phyloP scores from a whole-genome alignment of 2,888 invertebrate species.

The Belgica antarctica region DNA sequence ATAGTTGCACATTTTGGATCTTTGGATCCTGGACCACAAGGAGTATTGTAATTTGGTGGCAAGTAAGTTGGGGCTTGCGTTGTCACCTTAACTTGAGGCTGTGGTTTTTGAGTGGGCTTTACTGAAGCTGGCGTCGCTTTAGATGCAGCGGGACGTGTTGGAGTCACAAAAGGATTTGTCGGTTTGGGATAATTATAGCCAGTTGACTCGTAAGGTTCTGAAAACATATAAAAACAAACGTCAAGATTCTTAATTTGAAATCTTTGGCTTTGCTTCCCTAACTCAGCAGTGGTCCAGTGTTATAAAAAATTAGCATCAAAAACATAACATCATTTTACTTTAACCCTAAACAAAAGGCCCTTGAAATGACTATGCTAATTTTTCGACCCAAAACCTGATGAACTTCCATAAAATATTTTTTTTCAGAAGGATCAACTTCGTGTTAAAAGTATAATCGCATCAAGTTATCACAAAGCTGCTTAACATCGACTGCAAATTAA shows the following conservation, averaged over 20 bases:
- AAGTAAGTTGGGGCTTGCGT: not conserved
- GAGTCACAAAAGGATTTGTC: constrained; percentile 1
- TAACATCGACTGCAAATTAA: no score
- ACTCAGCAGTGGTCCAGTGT: no score
- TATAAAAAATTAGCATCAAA: no score
- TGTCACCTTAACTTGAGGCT: not conserved
- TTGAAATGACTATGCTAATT: no score
- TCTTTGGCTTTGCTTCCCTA: no score
- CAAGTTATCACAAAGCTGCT: not conserved
- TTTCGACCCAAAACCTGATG: no score
- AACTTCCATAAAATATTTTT: no score
- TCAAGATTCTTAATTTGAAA: not conserved
- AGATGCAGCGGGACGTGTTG: not conserved
- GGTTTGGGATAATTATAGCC: not conserved
- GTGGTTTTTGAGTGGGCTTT: not conserved
- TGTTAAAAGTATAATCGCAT: no score
- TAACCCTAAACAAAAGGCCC: no score
- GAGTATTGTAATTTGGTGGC: not conserved
- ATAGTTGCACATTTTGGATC: not conserved
- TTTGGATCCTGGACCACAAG: not conserved
- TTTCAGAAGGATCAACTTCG: no score
- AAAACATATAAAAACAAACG: no score
- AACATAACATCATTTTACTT: no score
- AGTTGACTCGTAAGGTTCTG: not conserved
- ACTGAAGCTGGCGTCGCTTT: not conserved